These are phyloP conservation scores for Sinocyclocheilus maitianheensis DNA, from an alignment of 2,113 vertebrate genomes.

Conservation along the genomic window DNA sequence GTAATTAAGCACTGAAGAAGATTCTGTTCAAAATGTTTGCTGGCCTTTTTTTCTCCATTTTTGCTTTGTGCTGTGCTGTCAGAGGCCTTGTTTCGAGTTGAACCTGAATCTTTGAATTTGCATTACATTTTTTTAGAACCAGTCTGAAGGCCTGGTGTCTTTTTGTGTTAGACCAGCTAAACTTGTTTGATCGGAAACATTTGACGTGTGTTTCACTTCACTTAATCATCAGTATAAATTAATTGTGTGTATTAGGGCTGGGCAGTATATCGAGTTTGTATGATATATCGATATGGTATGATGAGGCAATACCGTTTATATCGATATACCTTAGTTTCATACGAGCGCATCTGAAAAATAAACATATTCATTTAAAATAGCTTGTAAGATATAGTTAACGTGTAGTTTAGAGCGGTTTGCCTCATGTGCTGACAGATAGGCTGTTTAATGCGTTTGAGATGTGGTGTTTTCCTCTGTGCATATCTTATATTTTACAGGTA, in stretches of 20 bases:
- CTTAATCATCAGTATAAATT: not conserved
- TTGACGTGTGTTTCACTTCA: not conserved
- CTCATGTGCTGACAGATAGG: too few relatives aligned
- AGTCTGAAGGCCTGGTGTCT: not conserved
- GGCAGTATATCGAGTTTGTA: not conserved
- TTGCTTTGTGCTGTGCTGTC: not conserved
- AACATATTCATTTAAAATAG: too few relatives aligned
- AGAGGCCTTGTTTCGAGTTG: constrained; percentile 14
- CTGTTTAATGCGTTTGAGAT: too few relatives aligned
- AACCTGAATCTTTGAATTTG: not conserved
- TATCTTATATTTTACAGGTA: not conserved
- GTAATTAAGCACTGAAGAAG: not conserved
- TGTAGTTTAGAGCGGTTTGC: too few relatives aligned
- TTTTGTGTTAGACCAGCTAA: constrained; percentile 8
- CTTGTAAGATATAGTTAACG: too few relatives aligned
- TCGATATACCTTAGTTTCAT: too few relatives aligned
- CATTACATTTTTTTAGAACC: constrained; percentile 1
- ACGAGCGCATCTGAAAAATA: too few relatives aligned
- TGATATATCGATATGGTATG: too few relatives aligned
- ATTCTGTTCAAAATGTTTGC: not conserved
- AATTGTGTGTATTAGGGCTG: not conserved
- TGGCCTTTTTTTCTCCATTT: too few relatives aligned
- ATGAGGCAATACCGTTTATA: too few relatives aligned
- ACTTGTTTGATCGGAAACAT: constrained; percentile 25
- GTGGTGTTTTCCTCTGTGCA: not conserved